Percentiles rank a stretch among this genome's conserved stretches.
These are phyloP conservation scores for Ramphastos sulfuratus DNA, from an alignment of 2,113 vertebrate species.

Conservation along the genomic window DNA sequence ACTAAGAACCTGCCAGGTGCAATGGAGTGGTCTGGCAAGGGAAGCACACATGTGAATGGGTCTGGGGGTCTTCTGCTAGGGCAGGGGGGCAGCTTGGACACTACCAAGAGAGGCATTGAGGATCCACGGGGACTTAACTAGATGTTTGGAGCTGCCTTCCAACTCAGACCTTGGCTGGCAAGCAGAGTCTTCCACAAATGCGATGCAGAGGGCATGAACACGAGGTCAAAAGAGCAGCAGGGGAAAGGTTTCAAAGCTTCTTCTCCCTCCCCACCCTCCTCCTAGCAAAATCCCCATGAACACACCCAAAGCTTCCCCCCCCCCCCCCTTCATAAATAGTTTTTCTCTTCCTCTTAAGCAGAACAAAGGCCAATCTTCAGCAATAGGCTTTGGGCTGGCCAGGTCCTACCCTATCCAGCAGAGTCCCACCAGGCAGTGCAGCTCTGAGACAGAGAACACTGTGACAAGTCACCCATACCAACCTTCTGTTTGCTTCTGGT, in stretches of 20 bases:
- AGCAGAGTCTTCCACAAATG: background rate
- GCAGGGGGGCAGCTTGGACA: fast-evolving
- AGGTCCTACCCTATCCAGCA: background rate
- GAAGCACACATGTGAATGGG: fast-evolving
- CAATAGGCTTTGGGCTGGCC: background rate
- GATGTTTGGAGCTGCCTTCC: too few relatives aligned
- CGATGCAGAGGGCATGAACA: background rate
- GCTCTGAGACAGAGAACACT: background rate
- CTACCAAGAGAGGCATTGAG: background rate
- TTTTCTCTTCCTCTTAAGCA: background rate
- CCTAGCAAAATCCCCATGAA: background rate
- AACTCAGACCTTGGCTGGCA: background rate
- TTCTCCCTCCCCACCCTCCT: background rate
- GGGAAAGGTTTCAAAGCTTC: background rate
- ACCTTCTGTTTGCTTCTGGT: background rate
- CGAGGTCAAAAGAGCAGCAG: background rate
- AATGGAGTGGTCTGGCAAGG: background rate
- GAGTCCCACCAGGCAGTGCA: background rate
- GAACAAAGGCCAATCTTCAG: background rate
- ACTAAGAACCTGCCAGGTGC: background rate
- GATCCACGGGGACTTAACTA: background rate
- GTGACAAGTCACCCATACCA: background rate
- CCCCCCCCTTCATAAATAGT: background rate
- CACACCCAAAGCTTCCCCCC: background rate
- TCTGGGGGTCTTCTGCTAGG: background rate